Percentiles rank a stretch among this genome's conserved stretches.
Conservation (phyloP, 2,113 vertebrate genomes). For the Triplophysa rosa region DNA sequence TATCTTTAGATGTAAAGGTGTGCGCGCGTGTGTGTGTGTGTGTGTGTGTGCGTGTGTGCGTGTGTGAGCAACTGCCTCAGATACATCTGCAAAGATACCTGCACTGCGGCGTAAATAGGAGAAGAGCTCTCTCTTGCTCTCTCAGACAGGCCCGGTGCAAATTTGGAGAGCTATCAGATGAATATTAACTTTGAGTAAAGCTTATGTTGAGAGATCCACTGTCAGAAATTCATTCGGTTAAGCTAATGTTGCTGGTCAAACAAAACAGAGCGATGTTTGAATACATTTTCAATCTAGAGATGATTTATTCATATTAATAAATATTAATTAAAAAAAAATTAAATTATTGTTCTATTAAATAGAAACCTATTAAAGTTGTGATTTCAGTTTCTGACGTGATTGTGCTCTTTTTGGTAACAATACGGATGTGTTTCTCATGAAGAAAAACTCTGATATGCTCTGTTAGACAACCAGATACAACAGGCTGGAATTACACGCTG, state of each 20-base stretch:
- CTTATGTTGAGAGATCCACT: constrained; percentile 8
- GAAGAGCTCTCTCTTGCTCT: constrained; percentile 30
- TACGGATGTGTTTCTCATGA: constrained; percentile 8
- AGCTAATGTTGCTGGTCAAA: neutral
- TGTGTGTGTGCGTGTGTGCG: constrained; percentile 2
- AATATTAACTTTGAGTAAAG: neutral
- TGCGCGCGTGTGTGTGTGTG: constrained; percentile 14
- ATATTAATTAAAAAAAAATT: too few species aligned
- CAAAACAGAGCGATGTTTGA: neutral
- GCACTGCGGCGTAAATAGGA: constrained; percentile 35
- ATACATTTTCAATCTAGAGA: too few species aligned
- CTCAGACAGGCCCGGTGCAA: constrained; percentile 41
- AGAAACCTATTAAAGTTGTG: too few species aligned
- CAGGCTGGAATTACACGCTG: constrained; percentile 72
- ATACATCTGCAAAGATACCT: constrained; percentile 40
- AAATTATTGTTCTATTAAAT: too few species aligned
- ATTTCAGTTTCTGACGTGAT: neutral
- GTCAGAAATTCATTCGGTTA: neutral
- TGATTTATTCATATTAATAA: too few species aligned
- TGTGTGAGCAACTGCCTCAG: constrained; percentile 18
- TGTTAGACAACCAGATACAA: constrained; percentile 64
- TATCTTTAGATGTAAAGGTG: neutral
- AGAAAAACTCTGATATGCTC: constrained; percentile 15
- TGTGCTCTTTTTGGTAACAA: neutral
- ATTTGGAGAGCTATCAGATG: neutral